Percentiles rank a stretch among this genome's conserved stretches.
phyloP scores from a whole-genome alignment of 2,888 invertebrate species.

The Nomada ruficornis region DNA sequence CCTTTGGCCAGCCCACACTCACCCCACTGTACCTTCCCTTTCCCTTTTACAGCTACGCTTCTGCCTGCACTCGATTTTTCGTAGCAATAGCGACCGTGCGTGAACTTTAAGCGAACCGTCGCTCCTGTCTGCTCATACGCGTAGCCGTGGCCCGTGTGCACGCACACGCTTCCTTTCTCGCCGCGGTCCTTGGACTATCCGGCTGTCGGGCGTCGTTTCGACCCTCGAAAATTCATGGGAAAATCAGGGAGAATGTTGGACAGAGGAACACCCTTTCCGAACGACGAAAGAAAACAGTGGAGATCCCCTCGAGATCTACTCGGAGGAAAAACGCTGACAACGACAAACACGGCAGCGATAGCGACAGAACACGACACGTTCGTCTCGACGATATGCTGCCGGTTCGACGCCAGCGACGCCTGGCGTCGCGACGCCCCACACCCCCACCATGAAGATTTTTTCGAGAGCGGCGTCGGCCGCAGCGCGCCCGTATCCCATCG shows the following conservation, averaged over 20 bases:
- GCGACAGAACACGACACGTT: constrained; percentile 68
- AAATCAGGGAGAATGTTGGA: background rate
- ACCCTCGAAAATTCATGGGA: background rate
- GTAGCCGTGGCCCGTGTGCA: constrained; percentile 1
- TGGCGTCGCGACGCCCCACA: constrained; percentile 71
- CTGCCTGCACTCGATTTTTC: constrained; percentile 19
- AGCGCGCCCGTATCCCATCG: constrained; percentile 5
- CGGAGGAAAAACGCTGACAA: constrained; percentile 34
- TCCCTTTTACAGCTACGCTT: background rate
- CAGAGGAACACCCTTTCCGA: background rate
- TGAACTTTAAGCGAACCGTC: constrained; percentile 3
- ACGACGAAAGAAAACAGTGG: background rate
- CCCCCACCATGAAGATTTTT: constrained; percentile 22
- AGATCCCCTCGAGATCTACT: background rate
- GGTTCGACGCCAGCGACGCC: constrained; percentile 73
- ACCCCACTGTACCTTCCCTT: background rate
- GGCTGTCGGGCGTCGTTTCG: constrained; percentile 6
- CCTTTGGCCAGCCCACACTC: background rate
- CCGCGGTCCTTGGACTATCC: constrained; percentile 19
- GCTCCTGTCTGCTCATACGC: background rate
- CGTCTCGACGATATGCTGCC: constrained; percentile 69
- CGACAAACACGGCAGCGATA: constrained; percentile 51
- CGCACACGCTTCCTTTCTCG: constrained; percentile 21
- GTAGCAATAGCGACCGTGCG: constrained; percentile 1
- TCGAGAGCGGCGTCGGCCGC: constrained; percentile 27